A percentile compares a stretch with the other conserved stretches of the same genome.
Evolutionary conservation across 2,113 vertebrate species (phyloP).

Genomic region (Phalacrocorax pelagicus): DNA sequence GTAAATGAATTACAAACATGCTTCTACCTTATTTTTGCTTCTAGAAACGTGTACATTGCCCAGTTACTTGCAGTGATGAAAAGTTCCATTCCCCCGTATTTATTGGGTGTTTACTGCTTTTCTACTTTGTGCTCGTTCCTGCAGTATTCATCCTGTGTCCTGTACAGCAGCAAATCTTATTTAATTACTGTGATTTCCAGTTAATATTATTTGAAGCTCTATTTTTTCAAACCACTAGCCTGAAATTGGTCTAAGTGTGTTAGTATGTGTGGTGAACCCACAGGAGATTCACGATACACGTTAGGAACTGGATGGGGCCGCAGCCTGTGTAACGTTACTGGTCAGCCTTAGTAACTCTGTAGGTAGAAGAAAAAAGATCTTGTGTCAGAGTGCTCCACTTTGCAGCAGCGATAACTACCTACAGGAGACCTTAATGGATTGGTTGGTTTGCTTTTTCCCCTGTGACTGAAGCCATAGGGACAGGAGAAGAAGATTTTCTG

Average conservation of each 20-base stretch:
- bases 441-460: not conserved
- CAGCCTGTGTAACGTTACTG: not conserved
- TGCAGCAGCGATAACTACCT: not conserved
- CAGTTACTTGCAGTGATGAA: not conserved
- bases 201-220: too few species aligned
- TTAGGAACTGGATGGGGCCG: not conserved
- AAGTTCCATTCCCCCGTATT: not conserved
- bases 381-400: accelerated
- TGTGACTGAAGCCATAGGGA: not conserved
- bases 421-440: not conserved
- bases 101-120: not conserved
- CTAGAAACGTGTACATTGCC: not conserved
- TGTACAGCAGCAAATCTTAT: not conserved
- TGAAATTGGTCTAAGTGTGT: not conserved
- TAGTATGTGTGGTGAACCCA: not conserved
- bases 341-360: too few species aligned
- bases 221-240: not conserved
- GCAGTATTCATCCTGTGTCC: not conserved
- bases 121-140: not conserved
- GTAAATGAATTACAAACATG: not conserved
- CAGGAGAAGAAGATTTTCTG: not conserved
- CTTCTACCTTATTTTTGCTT: not conserved
- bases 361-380: not conserved
- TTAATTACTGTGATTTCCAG: not conserved
- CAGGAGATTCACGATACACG: not conserved